phyloP scores from a whole-genome alignment of 2,888 invertebrate genomes.

The Aelia acuminata region DNA sequence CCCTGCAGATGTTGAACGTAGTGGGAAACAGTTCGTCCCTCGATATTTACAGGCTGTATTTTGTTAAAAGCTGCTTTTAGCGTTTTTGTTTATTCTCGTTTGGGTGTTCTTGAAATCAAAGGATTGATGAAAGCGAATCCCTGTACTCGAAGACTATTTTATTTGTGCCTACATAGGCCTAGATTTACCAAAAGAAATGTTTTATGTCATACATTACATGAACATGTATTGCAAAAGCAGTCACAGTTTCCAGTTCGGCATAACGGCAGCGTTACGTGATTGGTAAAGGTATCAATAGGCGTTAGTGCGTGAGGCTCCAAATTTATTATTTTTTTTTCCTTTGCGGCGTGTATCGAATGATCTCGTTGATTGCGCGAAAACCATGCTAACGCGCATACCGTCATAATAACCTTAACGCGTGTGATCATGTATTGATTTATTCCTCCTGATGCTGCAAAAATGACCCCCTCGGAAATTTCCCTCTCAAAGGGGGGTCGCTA shows the following conservation, averaged over 20 bases:
- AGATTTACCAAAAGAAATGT: background rate
- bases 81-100: too few species aligned
- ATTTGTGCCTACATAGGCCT: background rate
- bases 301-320: background rate
- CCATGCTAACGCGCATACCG: background rate
- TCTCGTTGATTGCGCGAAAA: background rate
- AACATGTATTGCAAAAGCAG: background rate
- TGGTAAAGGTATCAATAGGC: background rate
- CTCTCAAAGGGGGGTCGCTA: background rate
- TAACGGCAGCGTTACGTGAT: background rate
- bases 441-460: background rate
- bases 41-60: too few species aligned
- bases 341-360: background rate
- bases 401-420: background rate
- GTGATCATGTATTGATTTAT: background rate
- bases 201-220: constrained; percentile 13
- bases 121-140: too few species aligned
- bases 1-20: too few species aligned
- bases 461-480: background rate
- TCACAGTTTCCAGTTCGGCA: background rate
- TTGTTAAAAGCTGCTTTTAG: too few species aligned
- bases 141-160: background rate
- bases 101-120: too few species aligned
- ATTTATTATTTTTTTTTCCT: background rate
- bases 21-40: too few species aligned